Conservation (phyloP, 2,888 invertebrate genomes). For the Drosophila atripex region DNA sequence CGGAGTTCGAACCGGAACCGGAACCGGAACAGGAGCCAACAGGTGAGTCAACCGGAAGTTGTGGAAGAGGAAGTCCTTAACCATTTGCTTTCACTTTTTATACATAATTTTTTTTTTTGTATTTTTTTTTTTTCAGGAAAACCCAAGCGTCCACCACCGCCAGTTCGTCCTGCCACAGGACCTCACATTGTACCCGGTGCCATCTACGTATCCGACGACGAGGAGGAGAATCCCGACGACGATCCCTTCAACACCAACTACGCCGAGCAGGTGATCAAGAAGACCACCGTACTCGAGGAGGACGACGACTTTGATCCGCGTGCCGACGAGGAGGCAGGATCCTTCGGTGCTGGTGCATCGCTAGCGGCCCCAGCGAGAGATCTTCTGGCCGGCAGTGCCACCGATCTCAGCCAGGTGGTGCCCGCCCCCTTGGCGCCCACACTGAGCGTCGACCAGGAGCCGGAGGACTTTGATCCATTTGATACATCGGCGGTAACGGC, state of each 20-base stretch:
- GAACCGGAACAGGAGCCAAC: slow-evolving; percentile 51
- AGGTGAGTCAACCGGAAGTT: slow-evolving; percentile 3
- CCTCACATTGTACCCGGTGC: slow-evolving; percentile 81
- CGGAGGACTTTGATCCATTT: slow-evolving; percentile 91
- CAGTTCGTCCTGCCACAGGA: slow-evolving; percentile 80
- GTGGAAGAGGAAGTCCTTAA: neutral
- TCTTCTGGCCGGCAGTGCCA: slow-evolving; percentile 90
- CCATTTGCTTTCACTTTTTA: no score
- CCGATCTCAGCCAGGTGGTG: slow-evolving; percentile 89
- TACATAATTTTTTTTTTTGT: no score
- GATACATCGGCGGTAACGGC: slow-evolving; percentile 91
- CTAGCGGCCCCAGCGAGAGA: slow-evolving; percentile 84
- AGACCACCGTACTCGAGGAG: slow-evolving; percentile 82
- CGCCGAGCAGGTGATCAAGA: slow-evolving; percentile 89
- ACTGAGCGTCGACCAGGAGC: slow-evolving; percentile 82
- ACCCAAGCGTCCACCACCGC: slow-evolving; percentile 82
- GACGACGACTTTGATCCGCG: slow-evolving; percentile 87
- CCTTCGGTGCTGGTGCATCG: slow-evolving; percentile 29
- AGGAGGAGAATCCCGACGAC: slow-evolving; percentile 85
- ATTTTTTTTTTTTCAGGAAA: slow-evolving; percentile 75
- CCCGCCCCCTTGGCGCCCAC: slow-evolving; percentile 88
- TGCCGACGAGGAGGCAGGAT: slow-evolving; percentile 85
- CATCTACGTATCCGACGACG: slow-evolving; percentile 83
- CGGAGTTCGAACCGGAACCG: slow-evolving; percentile 86
- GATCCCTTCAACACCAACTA: slow-evolving; percentile 94